phyloP scores from a whole-genome alignment of 1,140 invertebrate genomes.

The Melipona quadrifasciata region DNA sequence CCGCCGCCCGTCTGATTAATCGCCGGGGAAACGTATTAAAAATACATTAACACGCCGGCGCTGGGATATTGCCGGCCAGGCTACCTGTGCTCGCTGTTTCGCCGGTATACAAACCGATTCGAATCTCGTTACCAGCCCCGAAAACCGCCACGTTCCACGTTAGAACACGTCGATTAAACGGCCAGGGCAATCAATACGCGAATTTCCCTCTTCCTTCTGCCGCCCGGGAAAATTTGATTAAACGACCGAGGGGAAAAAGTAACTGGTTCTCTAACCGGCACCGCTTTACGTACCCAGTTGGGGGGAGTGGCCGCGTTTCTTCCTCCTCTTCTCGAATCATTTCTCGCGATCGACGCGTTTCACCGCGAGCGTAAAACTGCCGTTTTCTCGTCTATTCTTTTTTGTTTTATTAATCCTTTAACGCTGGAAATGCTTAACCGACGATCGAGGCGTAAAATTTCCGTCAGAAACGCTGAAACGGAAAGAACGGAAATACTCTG shows the following conservation, averaged over 20 bases:
- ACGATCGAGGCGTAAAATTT: too few relatives aligned
- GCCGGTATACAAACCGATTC: slow-evolving; percentile 34
- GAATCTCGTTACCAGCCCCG: slow-evolving; percentile 25
- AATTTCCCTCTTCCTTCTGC: too few relatives aligned
- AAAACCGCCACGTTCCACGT: slow-evolving; percentile 5
- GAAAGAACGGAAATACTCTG: too few relatives aligned
- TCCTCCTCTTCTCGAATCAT: background rate
- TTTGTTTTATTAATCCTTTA: too few relatives aligned
- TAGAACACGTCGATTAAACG: slow-evolving; percentile 25
- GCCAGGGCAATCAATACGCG: background rate
- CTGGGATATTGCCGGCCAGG: slow-evolving; percentile 11
- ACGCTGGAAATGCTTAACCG: too few relatives aligned
- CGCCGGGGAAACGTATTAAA: slow-evolving; percentile 48
- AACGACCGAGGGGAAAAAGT: background rate
- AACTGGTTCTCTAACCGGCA: too few relatives aligned
- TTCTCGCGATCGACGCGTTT: background rate
- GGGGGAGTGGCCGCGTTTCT: background rate
- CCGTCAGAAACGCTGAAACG: too few relatives aligned
- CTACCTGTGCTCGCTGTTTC: background rate
- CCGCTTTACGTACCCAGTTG: too few relatives aligned
- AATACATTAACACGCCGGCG: slow-evolving; percentile 48
- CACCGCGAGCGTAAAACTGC: too few relatives aligned
- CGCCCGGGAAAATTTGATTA: slow-evolving; percentile 18
- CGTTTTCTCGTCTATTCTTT: too few relatives aligned
- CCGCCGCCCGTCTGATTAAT: slow-evolving; percentile 56